Base-by-base conservation (phyloP, 2,113 vertebrate genomes). In the Dryoscopus gambensis region DNA sequence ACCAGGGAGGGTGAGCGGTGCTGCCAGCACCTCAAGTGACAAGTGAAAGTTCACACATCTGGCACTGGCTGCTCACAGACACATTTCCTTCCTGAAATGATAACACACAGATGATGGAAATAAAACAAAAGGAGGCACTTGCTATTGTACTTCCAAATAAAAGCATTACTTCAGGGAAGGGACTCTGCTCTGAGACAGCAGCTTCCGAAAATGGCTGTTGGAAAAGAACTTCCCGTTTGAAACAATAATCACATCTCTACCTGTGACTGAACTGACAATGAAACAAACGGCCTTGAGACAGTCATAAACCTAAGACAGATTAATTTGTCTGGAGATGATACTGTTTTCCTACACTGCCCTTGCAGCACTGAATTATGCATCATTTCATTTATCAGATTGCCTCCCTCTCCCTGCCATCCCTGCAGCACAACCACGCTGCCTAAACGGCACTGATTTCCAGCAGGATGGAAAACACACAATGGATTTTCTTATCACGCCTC, bases 311-410 rank as follows among this genome's bases (percentile, higher is more conserved):
- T 87, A 46, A 73, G 49, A 78, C 33, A 65, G 73, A 95, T 91
- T 79, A 73, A 95, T 97, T 96, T 79, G 95, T 85, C 78, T 87
- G 56, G 75, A 69, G 78, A 75, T 50, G 82, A 89, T 47, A 49
- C 70, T 31, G 47, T 33, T 89, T 92, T 92, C 89, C 94, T 27
- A 13, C 84, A 56, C 60, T 93, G 88, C 82, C 95, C 87, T 95
- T 92, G 86, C 85, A 88, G 89, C 92, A 81, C 93, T 97, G 93
- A 96, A 96, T 96, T 87, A 89, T 73, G 57, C 76, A 89, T 81
- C 92, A 46, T 84, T 87, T 77, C 76, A 95, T 90, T 95, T 89
- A 81, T 96, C 87, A 95, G 91, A 75, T 95, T 85, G 65, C 83
- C 93, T 80, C 86, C 65, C 75, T 91, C 60, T 83, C 80, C 53